Base-by-base conservation (phyloP, 2,113 vertebrate species). In the Tricholaema leucomelas region DNA sequence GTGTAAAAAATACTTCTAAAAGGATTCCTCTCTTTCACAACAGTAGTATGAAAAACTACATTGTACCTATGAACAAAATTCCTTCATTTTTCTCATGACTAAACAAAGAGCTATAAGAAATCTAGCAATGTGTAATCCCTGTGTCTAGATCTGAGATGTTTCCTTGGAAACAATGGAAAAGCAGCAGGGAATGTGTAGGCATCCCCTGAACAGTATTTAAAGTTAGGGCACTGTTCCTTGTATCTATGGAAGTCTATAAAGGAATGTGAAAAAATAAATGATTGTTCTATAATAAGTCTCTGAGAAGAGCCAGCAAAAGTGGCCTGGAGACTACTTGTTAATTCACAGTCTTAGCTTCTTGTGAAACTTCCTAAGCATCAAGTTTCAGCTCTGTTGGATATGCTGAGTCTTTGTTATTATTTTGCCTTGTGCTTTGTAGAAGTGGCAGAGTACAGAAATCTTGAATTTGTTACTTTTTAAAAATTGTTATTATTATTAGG, bases 121-220 rank as follows among this genome's bases (percentile, higher is more conserved):
- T 94, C 54, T 85, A 81, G 85, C 96, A 97, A 91, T 96, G 96
- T 96, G 92, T 95, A 96, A 97, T 96, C 94, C 82, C 83, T 97
- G 63, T 94, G 82, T 95, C 79, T 95, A 95, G 79, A 95, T 81
- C 63, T 88, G 70, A 74, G 70, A 76, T 3, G 80, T 96, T 97
- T 96, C 97, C 96, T 80, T 97, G 95, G 96, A 95, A 97, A 97
- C 96, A 95, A 79, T 61, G 92, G 64, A 95, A 97, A 96, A 96
- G 31, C 83, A 97, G 80, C 83, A 89, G 54, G 69, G 93, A 96
- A 97, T 97, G 91, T 54, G 77, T 93, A 94, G 93, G 84, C 82
- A 94, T 88, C 93, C 93, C 91, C 65, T 94, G 87, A 96, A 92
- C 40, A 94, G 87, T 73, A 65, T 95, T 92, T 90, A 95, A 93